Evolutionary conservation across 2,888 invertebrate genomes (phyloP), one percentile per base, ranked within the genome.

Genomic region (Ennomos quercinarius): DNA sequence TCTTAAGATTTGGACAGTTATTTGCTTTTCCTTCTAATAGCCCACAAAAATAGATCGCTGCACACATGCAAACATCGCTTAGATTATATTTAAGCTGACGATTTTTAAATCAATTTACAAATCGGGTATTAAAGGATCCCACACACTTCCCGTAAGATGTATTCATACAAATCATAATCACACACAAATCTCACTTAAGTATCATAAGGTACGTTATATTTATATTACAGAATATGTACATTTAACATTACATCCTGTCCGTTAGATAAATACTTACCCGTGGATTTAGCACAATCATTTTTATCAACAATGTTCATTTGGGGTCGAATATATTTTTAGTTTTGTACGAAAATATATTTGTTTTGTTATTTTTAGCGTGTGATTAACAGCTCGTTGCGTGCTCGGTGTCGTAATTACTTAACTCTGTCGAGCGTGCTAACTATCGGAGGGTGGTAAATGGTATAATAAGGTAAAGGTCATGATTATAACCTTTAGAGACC

Each of bases 201-300:
- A 72, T 76, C 71, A 74, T 78, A 76, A 66, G 64, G 64, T 71
- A 67, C 52, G 66, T 63, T 73, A 67, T 79, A 81, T 81, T 27
- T 87, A 85, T 79, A 67, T 81, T 90, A 89, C 89, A 89, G 69
- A 81, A 72, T 90, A 90, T 90, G 80, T 88, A 91, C 88, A 91
- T 53, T 74, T 64, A 66, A 59, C 51, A 61, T 67, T 70, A 76
- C 68, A 55, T 71, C 77, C 77, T 76, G 70, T 80, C 77, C 78
- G 71, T 73, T 76, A 76, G 68, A 73, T 72, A 76, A 68, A 56
- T 62, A 69, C 58, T 73, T 76, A 78, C 73, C 76, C 76, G 76
- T 80, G 77, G 74, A 78, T 84, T 86, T 88, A 88, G 86, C 80
- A 81, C 82, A 78, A 64, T 61, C 41, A 39, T 54, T 70, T 70